Conservation (phyloP, 2,797 vertebrate genomes). For the Hypotaenidia philippensis region DNA sequence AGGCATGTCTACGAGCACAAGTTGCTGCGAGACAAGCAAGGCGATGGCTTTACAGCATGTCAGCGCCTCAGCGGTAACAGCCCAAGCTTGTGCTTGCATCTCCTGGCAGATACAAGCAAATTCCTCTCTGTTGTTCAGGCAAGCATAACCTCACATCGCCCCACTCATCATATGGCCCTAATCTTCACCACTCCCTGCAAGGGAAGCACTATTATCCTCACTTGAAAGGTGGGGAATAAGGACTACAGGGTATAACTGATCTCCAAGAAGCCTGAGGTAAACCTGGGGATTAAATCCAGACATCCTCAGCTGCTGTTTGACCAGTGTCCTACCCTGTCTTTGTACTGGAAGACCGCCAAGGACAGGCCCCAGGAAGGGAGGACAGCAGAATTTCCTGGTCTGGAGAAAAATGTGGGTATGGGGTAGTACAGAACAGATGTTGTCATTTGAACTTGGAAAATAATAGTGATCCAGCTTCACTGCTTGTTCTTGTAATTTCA, state of each 20-base stretch:
- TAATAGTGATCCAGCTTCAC: neutral
- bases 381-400: neutral
- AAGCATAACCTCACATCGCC: neutral
- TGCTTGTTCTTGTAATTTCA: neutral
- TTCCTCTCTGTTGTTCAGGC: neutral
- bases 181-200: neutral
- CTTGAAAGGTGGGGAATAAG: neutral
- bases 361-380: neutral
- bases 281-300: neutral
- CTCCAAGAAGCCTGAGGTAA: neutral
- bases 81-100: neutral
- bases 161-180: accelerated
- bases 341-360: neutral
- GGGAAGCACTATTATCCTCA: accelerated
- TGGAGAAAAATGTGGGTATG: neutral
- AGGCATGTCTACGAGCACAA: neutral
- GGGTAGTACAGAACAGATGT: neutral
- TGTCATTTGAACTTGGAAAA: neutral
- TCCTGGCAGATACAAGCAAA: neutral
- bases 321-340: neutral
- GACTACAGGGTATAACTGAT: neutral
- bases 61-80: neutral
- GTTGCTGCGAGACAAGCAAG: neutral
- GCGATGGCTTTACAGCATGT: neutral
- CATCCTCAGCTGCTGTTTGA: neutral